phyloP scores from a whole-genome alignment of 2,888 invertebrate genomes.

The Neoscelio sp. region DNA sequence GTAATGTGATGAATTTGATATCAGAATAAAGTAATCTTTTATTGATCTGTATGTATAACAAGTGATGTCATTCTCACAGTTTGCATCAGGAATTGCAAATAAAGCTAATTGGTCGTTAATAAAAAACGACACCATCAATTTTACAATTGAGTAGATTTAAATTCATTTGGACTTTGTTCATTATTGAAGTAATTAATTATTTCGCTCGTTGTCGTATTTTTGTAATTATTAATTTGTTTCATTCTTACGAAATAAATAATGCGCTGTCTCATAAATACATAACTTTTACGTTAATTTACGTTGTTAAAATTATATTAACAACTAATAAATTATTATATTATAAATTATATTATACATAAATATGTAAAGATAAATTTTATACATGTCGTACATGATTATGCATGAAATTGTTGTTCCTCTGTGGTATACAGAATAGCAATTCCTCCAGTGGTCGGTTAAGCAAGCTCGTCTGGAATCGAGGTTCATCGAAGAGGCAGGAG shows the following conservation, averaged over 20 bases:
- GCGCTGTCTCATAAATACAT: background rate
- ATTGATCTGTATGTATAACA: conserved; percentile 16
- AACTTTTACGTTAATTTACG: background rate
- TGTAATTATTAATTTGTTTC: conserved; percentile 22
- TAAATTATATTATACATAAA: no score
- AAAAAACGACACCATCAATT: conserved; percentile 28
- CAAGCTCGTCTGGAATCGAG: conserved; percentile 31
- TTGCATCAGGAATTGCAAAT: conserved; percentile 2
- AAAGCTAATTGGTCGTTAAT: conserved; percentile 18
- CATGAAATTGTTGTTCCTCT: conserved; percentile 26
- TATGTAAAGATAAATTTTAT: conserved; percentile 16
- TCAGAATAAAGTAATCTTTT: conserved; percentile 5
- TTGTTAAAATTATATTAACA: background rate
- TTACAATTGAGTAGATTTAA: conserved; percentile 24
- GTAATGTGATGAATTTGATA: conserved; percentile 2
- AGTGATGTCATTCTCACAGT: conserved; percentile 8
- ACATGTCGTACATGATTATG: conserved; percentile 17
- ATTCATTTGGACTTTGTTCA: conserved; percentile 7
- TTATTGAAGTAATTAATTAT: conserved; percentile 26
- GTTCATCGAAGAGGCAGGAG: conserved; percentile 49
- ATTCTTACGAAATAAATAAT: conserved; percentile 9
- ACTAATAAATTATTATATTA: no score
- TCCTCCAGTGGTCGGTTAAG: conserved; percentile 37
- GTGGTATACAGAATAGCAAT: conserved; percentile 39
- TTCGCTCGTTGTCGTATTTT: conserved; percentile 9